Conservation (phyloP, 2,113 vertebrate species). For the Odobenus rosmarus region DNA sequence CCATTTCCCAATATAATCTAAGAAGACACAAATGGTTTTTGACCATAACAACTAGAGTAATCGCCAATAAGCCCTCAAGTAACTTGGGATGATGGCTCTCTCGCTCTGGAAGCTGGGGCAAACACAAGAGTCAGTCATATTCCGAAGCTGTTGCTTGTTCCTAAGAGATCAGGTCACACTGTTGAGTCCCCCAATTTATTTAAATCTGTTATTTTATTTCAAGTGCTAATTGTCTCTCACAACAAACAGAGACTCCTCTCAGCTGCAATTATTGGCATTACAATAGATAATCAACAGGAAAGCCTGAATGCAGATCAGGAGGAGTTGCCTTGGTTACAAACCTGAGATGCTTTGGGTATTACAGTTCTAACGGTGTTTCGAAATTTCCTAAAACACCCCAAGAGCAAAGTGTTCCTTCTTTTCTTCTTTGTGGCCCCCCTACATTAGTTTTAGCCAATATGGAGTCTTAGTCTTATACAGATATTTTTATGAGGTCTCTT, state of each 20-base stretch:
- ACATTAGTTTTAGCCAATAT: constrained; percentile 1
- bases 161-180: constrained; percentile 78
- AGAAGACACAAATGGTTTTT: constrained; percentile 77
- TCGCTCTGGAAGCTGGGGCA: background rate
- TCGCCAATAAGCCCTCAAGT: constrained; percentile 70
- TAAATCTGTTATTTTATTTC: constrained; percentile 88
- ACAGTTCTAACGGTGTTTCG: background rate
- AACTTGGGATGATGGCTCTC: constrained; percentile 52
- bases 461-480: background rate
- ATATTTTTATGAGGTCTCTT: constrained; percentile 33
- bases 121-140: constrained; percentile 35
- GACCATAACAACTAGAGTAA: constrained; percentile 66
- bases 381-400: constrained; percentile 42
- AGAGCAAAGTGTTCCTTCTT: constrained; percentile 12
- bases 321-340: constrained; percentile 88
- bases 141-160: constrained; percentile 79
- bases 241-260: constrained; percentile 87
- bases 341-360: constrained; percentile 51
- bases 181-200: constrained; percentile 83
- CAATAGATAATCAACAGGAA: constrained; percentile 87
- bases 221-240: constrained; percentile 89
- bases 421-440: background rate
- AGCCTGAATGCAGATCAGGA: constrained; percentile 78
- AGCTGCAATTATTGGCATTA: constrained; percentile 87
- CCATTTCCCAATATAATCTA: constrained; percentile 54